Evolutionary conservation across 2,113 vertebrate genomes (phyloP).

Genomic region (Larimichthys polyactis): DNA sequence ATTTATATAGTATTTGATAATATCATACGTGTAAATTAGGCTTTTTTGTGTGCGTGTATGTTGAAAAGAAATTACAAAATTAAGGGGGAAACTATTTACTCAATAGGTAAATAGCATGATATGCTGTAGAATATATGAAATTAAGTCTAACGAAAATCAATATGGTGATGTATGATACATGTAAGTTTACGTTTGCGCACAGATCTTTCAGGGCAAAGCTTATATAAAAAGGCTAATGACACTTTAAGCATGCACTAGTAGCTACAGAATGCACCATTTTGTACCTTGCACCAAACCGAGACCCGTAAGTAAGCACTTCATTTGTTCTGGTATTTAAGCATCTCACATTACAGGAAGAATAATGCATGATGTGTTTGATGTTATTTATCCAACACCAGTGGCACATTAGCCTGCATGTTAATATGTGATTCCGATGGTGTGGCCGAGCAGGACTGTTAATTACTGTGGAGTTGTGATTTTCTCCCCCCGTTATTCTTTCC

Average conservation of each 20-base stretch:
- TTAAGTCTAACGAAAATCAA: not conserved
- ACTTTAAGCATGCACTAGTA: constrained; percentile 48
- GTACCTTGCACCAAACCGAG: constrained; percentile 53
- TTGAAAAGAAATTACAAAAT: not conserved
- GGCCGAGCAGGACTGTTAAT: constrained; percentile 55
- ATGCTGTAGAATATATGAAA: not conserved
- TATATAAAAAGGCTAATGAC: constrained; percentile 70
- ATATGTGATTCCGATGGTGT: constrained; percentile 52
- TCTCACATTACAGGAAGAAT: constrained; percentile 50
- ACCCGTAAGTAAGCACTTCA: constrained; percentile 47
- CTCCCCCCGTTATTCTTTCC: constrained; percentile 38
- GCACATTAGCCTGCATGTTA: constrained; percentile 59
- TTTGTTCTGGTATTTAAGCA: constrained; percentile 59
- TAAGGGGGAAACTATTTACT: not conserved
- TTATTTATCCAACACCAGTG: constrained; percentile 64
- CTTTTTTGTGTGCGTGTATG: not conserved
- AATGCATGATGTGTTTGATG: constrained; percentile 55
- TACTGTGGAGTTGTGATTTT: constrained; percentile 47
- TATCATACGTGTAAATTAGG: not conserved
- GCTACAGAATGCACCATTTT: constrained; percentile 48
- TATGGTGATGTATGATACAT: not conserved
- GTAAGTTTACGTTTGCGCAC: constrained; percentile 4
- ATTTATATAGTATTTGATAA: not conserved
- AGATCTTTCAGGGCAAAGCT: constrained; percentile 42
- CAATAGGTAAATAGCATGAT: not conserved